These are phyloP conservation scores for Macaca fascicularis DNA, from an alignment of 2,113 vertebrate species.

Conservation along the genomic window DNA sequence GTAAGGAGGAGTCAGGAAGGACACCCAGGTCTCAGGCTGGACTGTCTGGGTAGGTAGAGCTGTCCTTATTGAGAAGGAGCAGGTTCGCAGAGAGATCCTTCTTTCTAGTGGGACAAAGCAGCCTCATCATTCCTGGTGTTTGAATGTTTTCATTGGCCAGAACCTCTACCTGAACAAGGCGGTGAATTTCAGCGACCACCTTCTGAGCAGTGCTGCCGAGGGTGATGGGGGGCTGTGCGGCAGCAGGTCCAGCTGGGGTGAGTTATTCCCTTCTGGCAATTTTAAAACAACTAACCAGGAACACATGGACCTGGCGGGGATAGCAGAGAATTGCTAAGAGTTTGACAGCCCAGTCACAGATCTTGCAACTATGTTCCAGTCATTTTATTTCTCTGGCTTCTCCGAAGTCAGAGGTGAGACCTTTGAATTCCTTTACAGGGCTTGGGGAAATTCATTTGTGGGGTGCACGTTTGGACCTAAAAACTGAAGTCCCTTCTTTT, in stretches of 20 bases:
- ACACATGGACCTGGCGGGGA: neutral
- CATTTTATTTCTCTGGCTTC: constrained; percentile 6
- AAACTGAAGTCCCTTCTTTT: neutral
- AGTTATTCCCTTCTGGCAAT: constrained; percentile 38
- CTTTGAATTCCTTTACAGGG: neutral
- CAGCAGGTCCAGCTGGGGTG: constrained; percentile 81
- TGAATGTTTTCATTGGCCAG: constrained; percentile 78
- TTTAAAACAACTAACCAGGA: neutral
- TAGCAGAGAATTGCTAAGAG: neutral
- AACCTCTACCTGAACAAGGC: constrained; percentile 74
- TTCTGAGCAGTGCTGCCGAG: constrained; percentile 78
- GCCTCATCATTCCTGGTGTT: constrained; percentile 1
- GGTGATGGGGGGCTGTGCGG: constrained; percentile 62
- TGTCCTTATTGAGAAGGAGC: neutral
- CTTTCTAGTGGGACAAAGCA: neutral
- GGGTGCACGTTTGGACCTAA: neutral
- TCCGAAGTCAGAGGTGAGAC: neutral
- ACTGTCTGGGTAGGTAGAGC: neutral
- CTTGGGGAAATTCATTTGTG: neutral
- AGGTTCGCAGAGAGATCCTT: neutral
- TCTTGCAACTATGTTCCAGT: neutral
- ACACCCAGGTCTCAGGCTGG: neutral
- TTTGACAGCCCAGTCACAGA: neutral
- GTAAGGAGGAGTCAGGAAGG: neutral
- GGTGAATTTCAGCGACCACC: constrained; percentile 70